Percentiles rank a stretch among this genome's conserved stretches.
Conservation (phyloP, 2,888 invertebrate genomes). For the Chrysopilus asiliformis region DNA sequence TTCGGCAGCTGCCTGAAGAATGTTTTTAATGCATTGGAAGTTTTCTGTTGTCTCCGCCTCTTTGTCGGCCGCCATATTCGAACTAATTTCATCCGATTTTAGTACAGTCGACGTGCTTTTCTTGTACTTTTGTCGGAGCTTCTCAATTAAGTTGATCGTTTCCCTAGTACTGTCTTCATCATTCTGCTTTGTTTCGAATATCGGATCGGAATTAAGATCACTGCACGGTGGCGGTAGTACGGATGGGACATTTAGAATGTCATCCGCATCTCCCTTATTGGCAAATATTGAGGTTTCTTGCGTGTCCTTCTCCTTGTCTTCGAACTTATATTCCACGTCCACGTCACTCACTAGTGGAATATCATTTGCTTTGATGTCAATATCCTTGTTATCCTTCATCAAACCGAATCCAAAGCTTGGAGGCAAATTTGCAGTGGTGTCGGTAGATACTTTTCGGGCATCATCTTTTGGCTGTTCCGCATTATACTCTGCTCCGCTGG, state of each 20-base stretch:
- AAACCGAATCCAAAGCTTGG: too few relatives aligned
- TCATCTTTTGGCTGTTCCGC: not conserved
- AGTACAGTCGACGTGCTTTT: slow-evolving; percentile 42
- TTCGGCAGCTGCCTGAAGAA: not conserved
- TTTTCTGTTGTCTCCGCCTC: slow-evolving; percentile 4
- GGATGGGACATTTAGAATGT: not conserved
- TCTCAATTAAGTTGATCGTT: slow-evolving; percentile 72
- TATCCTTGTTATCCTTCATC: not conserved
- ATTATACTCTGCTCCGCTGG: not conserved
- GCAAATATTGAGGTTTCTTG: not conserved
- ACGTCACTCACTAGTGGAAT: not conserved
- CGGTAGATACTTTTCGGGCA: too few relatives aligned
- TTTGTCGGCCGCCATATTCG: slow-evolving; percentile 4
- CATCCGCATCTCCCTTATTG: not conserved
- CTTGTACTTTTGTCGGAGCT: slow-evolving; percentile 59
- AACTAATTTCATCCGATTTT: slow-evolving; percentile 36
- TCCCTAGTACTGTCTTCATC: slow-evolving; percentile 66
- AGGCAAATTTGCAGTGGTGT: too few relatives aligned
- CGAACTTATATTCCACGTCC: not conserved
- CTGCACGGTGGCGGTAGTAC: too few relatives aligned
- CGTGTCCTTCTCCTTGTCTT: not conserved
- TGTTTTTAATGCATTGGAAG: too few relatives aligned
- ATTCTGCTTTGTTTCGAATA: slow-evolving; percentile 17
- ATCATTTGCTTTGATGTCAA: not conserved
- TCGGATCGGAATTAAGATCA: slow-evolving; percentile 5